Evolutionary conservation across 2,888 invertebrate species (phyloP), one percentile per base, ranked within the genome.

Genomic region (Blera fallax): DNA sequence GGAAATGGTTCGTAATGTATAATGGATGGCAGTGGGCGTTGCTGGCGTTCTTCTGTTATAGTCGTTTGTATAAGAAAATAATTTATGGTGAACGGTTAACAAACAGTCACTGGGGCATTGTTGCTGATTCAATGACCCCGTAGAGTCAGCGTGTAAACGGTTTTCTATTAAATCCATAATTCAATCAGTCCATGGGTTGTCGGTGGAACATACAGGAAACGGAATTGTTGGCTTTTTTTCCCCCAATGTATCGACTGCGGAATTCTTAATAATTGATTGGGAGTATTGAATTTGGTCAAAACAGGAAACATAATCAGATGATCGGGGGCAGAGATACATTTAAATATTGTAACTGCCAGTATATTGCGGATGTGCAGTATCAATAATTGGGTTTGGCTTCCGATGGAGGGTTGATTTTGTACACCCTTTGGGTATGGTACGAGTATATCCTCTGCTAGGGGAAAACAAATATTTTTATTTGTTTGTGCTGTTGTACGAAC

Each of bases 221-320:
- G 67, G 29, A 69, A 43, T 1, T 69, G 45, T 52, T 52, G 4
- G 40, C 45, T 7, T 62, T n/a, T 21, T 29, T 21, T 32, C 29
- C 11, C n/a, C n/a, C n/a, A n/a, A n/a, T n/a, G 1, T 50, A 37
- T 45, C 6, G 29, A 24, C 14, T 34, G 40, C 24, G 34, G 11
- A 24, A 37, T 65, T 52, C 24, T 76, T 70, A 65, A 70, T 70
- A 60, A 82, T 72, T 82, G 77, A 82, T 80, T 73, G 45, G 34
- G 14, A 64, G 34, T 67, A 45, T 60, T 80, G 72, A 50, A 24
- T 67, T 78, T 43, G 70, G 56, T 32, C 32, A 70, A 70, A 78
- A 64, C 52, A 52, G 54, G 54, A 70, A 70, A 52, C 37, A 72
- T 65, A 58, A 80, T 67, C 45, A 45, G 32, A 69, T 60, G 60